These are phyloP conservation scores for Platysternon megacephalum DNA, from an alignment of 2,113 vertebrate genomes.

Conservation along the genomic window DNA sequence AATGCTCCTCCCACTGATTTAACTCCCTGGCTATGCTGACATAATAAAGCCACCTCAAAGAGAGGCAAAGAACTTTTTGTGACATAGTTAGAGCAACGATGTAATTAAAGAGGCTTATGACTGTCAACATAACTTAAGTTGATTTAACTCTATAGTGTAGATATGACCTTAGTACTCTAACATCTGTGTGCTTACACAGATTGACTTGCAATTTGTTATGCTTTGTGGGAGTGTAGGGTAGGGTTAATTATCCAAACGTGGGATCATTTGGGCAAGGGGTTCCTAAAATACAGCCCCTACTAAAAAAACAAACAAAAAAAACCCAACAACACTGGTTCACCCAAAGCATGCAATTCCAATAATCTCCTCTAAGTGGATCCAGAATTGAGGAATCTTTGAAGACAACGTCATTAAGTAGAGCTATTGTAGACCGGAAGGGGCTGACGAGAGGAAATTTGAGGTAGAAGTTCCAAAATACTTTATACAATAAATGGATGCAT, in stretches of 20 bases:
- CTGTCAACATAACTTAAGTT: too few relatives aligned
- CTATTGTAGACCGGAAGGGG: not conserved
- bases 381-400: not conserved
- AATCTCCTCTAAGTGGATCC: not conserved
- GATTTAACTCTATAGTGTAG: too few relatives aligned
- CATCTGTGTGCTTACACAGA: not conserved
- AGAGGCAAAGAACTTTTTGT: too few relatives aligned
- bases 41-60: too few relatives aligned
- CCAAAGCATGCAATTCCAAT: not conserved
- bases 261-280: not conserved
- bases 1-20: too few relatives aligned
- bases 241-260: not conserved
- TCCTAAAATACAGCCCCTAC: not conserved
- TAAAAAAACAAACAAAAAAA: not conserved
- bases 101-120: too few relatives aligned
- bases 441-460: not conserved
- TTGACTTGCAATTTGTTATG: not conserved
- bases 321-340: not conserved
- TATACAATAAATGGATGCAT: not conserved
- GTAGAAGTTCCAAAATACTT: not conserved
- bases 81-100: too few relatives aligned
- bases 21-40: too few relatives aligned
- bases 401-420: not conserved
- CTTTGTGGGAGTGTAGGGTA: not conserved
- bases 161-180: too few relatives aligned